A percentile compares a stretch with the other conserved stretches of the same genome.
Conservation (phyloP, 2,797 vertebrate genomes). For the Coccyzus lansbergi region DNA sequence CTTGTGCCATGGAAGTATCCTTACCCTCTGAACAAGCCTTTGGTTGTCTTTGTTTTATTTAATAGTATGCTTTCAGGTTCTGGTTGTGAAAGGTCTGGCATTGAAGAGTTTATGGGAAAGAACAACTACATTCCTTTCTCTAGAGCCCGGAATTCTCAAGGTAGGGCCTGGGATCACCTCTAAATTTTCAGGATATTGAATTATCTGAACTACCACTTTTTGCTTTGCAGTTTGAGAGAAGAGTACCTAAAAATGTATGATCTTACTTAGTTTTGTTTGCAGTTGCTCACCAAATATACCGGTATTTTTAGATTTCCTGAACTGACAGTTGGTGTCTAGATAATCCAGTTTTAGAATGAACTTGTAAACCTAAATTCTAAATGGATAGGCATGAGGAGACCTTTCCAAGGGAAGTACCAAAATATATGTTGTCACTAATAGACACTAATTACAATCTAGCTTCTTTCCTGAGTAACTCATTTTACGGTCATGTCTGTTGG, state of each 20-base stretch:
- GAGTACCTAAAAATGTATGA: background rate
- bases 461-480: constrained; percentile 21
- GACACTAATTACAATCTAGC: constrained; percentile 5
- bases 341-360: background rate
- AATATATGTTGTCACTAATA: constrained; percentile 4
- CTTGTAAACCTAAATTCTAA: constrained; percentile 21
- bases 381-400: background rate
- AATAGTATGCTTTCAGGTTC: background rate
- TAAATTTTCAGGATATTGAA: background rate
- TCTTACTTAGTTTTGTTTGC: background rate
- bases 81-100: background rate
- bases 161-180: background rate
- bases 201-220: background rate
- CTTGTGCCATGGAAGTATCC: background rate
- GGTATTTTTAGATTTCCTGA: background rate
- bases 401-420: constrained; percentile 38
- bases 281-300: background rate
- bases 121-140: background rate
- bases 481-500: background rate
- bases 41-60: background rate
- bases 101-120: background rate
- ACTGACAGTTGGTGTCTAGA: background rate
- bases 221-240: background rate
- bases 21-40: background rate
- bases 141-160: background rate